Conservation (phyloP, 30 jellyfish, hydroid and myxozoan genomes). For the Haliclystus octoradiatus region DNA sequence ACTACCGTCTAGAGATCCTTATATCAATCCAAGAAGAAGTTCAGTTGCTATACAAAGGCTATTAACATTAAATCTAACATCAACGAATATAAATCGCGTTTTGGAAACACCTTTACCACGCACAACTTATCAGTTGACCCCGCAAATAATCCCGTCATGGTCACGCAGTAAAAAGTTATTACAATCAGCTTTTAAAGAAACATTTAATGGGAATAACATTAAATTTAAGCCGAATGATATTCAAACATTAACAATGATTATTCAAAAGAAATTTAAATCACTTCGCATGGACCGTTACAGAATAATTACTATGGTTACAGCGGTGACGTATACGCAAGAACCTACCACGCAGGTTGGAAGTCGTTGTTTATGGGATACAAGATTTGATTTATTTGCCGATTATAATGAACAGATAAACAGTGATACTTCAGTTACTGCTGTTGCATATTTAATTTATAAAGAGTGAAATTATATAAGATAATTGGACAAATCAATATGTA, state of each 20-base stretch:
- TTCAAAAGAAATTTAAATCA: slow-evolving; percentile 28
- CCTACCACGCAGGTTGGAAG: slow-evolving; percentile 21
- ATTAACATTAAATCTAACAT: no score
- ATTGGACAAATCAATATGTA: neutral
- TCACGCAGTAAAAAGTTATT: no score
- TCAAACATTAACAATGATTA: slow-evolving; percentile 41
- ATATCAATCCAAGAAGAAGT: no score
- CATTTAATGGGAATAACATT: no score
- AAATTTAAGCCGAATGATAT: no score
- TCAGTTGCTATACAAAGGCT: no score
- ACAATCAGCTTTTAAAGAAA: no score
- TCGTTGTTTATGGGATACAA: slow-evolving; percentile 45
- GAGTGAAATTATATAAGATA: neutral
- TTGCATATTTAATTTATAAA: slow-evolving; percentile 35
- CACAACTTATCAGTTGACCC: no score
- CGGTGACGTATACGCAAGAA: slow-evolving; percentile 22
- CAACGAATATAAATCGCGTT: no score
- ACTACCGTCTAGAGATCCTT: no score
- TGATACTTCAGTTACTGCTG: slow-evolving; percentile 23
- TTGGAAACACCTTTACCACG: no score
- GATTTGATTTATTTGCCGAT: slow-evolving; percentile 32
- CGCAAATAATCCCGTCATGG: no score
- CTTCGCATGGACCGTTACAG: slow-evolving; percentile 34
- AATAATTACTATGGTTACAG: slow-evolving; percentile 22
- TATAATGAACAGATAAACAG: slow-evolving; percentile 13